Conservation (phyloP, 2,797 vertebrate genomes). For the Lacerta bilineata region DNA sequence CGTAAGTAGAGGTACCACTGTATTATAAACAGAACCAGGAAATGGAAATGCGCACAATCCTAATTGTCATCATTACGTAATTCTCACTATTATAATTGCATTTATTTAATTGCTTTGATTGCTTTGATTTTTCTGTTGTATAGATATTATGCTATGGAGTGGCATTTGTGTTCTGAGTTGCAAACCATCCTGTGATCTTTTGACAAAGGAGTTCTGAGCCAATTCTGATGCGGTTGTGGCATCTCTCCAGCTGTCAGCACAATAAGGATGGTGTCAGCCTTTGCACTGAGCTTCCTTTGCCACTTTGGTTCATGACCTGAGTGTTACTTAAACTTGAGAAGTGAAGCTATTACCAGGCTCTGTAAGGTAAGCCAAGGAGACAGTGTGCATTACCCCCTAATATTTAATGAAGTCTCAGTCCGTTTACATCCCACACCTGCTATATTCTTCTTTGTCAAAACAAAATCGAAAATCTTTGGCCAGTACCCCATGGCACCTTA, state of each 20-base stretch:
- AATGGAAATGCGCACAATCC: too few species aligned
- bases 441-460: conserved; percentile 24
- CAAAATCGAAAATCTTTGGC: too few species aligned
- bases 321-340: conserved; percentile 45
- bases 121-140: too few species aligned
- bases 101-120: too few species aligned
- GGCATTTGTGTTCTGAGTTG: too few species aligned
- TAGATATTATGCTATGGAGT: too few species aligned
- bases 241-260: conserved; percentile 22
- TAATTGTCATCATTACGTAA: neutral
- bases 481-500: too few species aligned
- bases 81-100: too few species aligned
- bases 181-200: neutral
- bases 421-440: conserved; percentile 34
- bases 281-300: conserved; percentile 41
- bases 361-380: conserved; percentile 49
- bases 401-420: conserved; percentile 48
- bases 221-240: neutral
- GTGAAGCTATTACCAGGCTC: conserved; percentile 5
- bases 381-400: conserved; percentile 35
- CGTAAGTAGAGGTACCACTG: too few species aligned
- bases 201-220: neutral
- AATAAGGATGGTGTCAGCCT: conserved; percentile 25
- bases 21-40: neutral
- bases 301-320: conserved; percentile 38